Base-by-base conservation (phyloP, 1,140 invertebrate species). In the Lordiphosa stackelbergi region DNA sequence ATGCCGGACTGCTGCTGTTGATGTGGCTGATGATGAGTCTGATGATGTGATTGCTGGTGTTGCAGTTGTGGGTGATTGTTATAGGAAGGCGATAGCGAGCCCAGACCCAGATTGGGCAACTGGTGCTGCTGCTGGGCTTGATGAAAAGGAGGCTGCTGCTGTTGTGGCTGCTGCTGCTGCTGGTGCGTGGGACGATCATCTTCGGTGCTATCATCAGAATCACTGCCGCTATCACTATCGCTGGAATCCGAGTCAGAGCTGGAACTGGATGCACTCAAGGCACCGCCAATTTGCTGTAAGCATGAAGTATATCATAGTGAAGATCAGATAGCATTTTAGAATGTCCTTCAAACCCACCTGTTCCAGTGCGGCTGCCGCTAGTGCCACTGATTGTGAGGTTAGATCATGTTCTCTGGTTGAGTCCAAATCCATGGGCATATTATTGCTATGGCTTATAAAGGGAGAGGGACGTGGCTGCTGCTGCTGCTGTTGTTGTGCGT, bases 211-310 rank as follows among this genome's bases (percentile, higher is more conserved):
- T 86, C 86, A 69, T 87, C 86, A 1, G 87, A 88, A 61, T 88
- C 88, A 8, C 79, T 69, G 24, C 88, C 88, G 65, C 86, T 87
- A 51, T 89, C 89, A 79, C 87, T 88, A 41, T 87, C 88, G 73
- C 88, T 89, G 6, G 88, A 88, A 55, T 86, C 86, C 10, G 88
- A 88, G 22, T 85, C 87, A 40, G 83, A 87, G 49, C 85, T 87
- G 3, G 85, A 87, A 34, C 83, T 85, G 16, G 86, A 87, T 10
- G 81, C 73, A 62, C 84, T 87, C 5, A 86, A 53, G 11, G 59
- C 84, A 5, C 65, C 81, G 11, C 73, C 81, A 73, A 87, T 87
- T 81, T 85, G 70, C 84, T 86, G 45, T 10, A 65, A 74, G 13
- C 5, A 45, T 4, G 19, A 19, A 54, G 3, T 6, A 37, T 53